phyloP scores from a whole-genome alignment of 2,113 vertebrate species.

The Pipra filicauda region DNA sequence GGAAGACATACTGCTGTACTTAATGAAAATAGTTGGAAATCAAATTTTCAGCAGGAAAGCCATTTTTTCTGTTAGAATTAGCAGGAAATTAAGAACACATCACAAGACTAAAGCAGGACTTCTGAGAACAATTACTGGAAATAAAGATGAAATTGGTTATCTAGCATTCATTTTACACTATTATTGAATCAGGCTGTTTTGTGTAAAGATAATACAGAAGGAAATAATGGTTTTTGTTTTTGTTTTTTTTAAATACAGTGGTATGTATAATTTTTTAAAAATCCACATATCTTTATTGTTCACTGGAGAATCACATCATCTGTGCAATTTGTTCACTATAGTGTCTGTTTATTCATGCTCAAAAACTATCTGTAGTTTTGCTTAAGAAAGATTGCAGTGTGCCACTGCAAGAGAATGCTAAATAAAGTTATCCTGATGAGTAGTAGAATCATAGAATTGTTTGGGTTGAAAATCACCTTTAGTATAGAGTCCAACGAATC shows the following conservation, averaged over 20 bases:
- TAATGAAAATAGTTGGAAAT: background rate
- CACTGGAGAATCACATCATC: background rate
- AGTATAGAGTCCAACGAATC: background rate
- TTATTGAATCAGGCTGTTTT: background rate
- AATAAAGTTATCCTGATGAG: background rate
- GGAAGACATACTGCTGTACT: background rate
- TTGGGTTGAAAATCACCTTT: background rate
- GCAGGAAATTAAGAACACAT: background rate
- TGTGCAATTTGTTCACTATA: background rate
- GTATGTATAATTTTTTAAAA: background rate
- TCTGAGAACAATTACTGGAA: background rate
- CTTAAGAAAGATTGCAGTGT: background rate
- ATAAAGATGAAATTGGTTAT: background rate
- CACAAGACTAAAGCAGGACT: background rate
- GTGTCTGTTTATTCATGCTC: background rate
- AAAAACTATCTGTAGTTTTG: background rate
- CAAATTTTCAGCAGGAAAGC: background rate
- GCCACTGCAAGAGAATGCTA: background rate
- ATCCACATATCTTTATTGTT: accelerated
- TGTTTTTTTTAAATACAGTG: background rate
- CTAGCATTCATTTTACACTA: background rate
- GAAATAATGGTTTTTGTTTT: background rate
- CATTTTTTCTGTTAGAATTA: background rate
- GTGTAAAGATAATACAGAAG: background rate
- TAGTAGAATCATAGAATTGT: background rate